Evolutionary conservation across 2,113 vertebrate species (phyloP).

Genomic region (Dasypus novemcinctus): DNA sequence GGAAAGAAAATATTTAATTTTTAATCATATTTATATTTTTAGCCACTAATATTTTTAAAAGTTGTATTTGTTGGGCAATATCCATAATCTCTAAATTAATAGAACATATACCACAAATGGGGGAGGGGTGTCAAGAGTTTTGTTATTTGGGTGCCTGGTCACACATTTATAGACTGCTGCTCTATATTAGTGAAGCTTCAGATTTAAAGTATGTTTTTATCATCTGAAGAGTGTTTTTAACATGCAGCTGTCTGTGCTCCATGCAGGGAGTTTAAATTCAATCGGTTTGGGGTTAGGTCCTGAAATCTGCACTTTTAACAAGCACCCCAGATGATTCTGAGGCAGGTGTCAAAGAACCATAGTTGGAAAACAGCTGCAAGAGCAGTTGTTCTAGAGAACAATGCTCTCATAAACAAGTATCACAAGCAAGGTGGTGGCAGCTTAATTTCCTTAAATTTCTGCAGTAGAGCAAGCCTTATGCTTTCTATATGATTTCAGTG

Average conservation of each 20-base stretch:
- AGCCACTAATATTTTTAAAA: neutral
- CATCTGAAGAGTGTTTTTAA: neutral
- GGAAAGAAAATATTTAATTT: slow-evolving; percentile 27
- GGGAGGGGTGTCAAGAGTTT: neutral
- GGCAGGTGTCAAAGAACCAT: neutral
- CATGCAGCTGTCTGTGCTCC: neutral
- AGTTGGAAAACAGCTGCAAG: slow-evolving; percentile 14
- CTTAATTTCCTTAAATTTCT: slow-evolving; percentile 22
- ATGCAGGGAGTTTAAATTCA: neutral
- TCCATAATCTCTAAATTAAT: neutral
- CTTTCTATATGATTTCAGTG: slow-evolving; percentile 9
- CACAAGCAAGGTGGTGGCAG: neutral
- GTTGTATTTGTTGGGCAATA: neutral
- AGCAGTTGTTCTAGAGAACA: neutral
- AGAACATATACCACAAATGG: neutral
- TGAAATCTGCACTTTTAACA: neutral
- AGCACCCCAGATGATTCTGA: neutral
- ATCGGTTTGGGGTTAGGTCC: neutral
- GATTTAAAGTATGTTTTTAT: too few species aligned
- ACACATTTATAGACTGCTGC: neutral
- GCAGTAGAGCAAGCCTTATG: neutral
- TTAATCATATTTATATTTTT: neutral
- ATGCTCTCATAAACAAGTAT: neutral
- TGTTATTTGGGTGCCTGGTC: neutral
- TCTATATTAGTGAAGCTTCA: neutral